Percentiles rank a stretch among this genome's conserved stretches.
Evolutionary conservation across 2,888 invertebrate genomes (phyloP).

Genomic region (Cremastinae sp.): DNA sequence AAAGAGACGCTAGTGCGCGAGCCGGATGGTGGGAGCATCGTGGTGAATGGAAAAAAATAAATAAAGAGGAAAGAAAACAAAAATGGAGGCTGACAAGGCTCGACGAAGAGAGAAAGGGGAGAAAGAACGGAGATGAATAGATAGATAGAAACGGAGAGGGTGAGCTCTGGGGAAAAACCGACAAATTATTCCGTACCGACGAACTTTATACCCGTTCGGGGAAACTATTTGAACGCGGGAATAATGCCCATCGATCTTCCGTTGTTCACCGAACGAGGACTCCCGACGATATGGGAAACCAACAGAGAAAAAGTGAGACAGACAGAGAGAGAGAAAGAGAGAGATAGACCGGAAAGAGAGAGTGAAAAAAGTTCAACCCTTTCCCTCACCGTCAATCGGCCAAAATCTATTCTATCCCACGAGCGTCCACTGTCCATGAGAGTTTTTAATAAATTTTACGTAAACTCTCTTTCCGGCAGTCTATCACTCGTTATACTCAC

Average conservation of each 20-base stretch:
- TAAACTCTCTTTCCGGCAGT: conserved; percentile 56
- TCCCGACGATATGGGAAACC: conserved; percentile 51
- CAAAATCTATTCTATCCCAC: conserved; percentile 41
- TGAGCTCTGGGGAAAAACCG: conserved; percentile 60
- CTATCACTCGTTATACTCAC: conserved; percentile 43
- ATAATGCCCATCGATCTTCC: conserved; percentile 74
- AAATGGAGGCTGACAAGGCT: conserved; percentile 46
- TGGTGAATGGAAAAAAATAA: conserved; percentile 50
- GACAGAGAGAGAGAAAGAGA: conserved; percentile 27
- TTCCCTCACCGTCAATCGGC: conserved; percentile 38
- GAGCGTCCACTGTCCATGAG: conserved; percentile 34
- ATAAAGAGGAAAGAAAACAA: conserved; percentile 43
- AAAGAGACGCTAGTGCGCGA: conserved; percentile 29
- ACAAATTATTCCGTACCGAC: conserved; percentile 72
- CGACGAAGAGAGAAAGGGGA: conserved; percentile 24
- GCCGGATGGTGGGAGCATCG: conserved; percentile 46
- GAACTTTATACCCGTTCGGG: conserved; percentile 68
- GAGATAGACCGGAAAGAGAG: conserved; percentile 4
- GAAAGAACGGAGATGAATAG: conserved; percentile 3
- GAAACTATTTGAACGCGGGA: conserved; percentile 70
- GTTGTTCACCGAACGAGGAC: conserved; percentile 56
- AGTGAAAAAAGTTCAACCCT: conserved; percentile 40
- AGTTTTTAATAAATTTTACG: conserved; percentile 59
- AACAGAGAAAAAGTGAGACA: conserved; percentile 7
- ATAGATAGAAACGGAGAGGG: conserved; percentile 45